These are phyloP conservation scores for Solenodon paradoxus DNA, from an alignment of 2,113 vertebrate species.

Conservation along the genomic window DNA sequence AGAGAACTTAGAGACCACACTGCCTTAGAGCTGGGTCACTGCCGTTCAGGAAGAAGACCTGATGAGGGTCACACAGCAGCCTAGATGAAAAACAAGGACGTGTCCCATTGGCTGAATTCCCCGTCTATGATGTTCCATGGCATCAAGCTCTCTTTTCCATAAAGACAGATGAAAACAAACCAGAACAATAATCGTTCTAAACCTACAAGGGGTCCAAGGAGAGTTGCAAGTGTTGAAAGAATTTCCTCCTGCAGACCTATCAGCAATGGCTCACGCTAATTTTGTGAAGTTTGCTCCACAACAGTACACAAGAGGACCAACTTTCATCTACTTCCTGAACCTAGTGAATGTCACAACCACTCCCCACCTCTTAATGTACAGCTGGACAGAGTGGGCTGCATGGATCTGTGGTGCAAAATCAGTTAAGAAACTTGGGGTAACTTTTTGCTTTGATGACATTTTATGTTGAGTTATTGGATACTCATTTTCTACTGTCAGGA, in stretches of 20 bases:
- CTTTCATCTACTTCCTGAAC: background rate
- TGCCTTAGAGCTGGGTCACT: background rate
- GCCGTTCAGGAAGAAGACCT: background rate
- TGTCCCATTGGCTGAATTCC: background rate
- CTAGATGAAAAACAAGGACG: background rate
- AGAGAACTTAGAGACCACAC: background rate
- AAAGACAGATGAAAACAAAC: background rate
- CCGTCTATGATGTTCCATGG: background rate
- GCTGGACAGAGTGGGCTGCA: background rate
- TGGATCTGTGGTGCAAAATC: background rate
- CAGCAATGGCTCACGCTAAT: background rate
- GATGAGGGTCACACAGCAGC: background rate
- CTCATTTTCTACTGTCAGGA: background rate
- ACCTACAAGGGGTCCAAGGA: background rate
- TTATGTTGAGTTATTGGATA: background rate
- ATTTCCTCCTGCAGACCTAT: background rate
- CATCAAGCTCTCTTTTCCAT: background rate
- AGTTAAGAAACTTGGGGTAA: background rate
- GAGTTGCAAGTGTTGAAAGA: background rate
- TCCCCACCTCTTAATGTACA: background rate
- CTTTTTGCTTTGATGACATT: background rate
- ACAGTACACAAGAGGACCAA: background rate
- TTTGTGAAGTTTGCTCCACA: background rate
- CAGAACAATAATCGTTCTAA: background rate
- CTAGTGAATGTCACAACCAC: background rate